Percentiles rank a stretch among this genome's conserved stretches.
These are phyloP conservation scores for Psittacula derbiana DNA, from an alignment of 2,797 vertebrate species.

Conservation along the genomic window DNA sequence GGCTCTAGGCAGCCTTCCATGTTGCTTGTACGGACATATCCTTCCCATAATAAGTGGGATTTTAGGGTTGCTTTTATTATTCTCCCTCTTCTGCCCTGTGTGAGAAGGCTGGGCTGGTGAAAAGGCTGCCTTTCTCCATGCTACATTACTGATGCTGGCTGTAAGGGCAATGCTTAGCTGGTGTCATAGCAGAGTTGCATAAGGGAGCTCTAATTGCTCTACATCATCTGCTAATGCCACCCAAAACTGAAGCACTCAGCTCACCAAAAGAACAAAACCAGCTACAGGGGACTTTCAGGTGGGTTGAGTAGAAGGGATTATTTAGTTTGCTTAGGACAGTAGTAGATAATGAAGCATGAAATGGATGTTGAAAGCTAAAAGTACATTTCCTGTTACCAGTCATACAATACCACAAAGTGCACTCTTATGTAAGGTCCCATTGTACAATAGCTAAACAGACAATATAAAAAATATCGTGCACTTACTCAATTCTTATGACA, in stretches of 20 bases:
- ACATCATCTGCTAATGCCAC: background rate
- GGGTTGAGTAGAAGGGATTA: background rate
- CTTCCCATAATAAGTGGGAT: background rate
- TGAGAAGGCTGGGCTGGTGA: background rate
- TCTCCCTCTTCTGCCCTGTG: background rate
- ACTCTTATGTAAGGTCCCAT: background rate
- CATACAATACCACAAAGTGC: background rate
- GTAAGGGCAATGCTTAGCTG: background rate
- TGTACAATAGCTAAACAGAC: background rate
- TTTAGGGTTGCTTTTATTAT: background rate
- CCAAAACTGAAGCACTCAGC: background rate
- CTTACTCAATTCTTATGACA: background rate
- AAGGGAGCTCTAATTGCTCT: background rate
- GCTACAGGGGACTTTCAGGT: background rate
- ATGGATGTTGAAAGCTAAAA: background rate
- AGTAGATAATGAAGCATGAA: background rate
- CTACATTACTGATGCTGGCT: rapidly evolving
- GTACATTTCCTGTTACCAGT: background rate
- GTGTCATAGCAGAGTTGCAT: background rate
- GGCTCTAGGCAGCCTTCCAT: background rate
- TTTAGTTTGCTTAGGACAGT: background rate
- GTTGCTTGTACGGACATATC: background rate
- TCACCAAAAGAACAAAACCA: background rate
- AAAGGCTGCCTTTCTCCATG: background rate
- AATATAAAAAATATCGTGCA: background rate